Evolutionary conservation across 2,888 invertebrate genomes (phyloP), one percentile per base, ranked within the genome.

Genomic region (Autographa gamma): DNA sequence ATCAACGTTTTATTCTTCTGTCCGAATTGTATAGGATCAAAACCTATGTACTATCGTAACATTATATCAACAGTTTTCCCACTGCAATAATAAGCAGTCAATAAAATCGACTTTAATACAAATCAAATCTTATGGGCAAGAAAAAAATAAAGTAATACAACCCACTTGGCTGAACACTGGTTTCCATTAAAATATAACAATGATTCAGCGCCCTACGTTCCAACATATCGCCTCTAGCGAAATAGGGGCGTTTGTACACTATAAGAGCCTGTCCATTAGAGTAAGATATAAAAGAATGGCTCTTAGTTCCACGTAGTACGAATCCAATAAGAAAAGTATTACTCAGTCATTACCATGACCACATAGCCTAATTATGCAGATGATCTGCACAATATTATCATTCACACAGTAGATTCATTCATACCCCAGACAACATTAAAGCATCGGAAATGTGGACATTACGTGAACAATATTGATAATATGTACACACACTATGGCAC

Each of bases 381-480:
- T 56, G 80, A 68, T 80, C 65, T 77, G 43, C 34, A 65, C 52
- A 71, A 76, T 43, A 69, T 70, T 69, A 74, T 71, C 56, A 61
- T 67, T 74, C 43, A 65, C 73, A 60, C 64, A 69, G 48, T 66
- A 59, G 60, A 16, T n/a, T 48, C 48, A 77, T 60, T 60, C 18
- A 65, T 68, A 31, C 56, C 34, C 38, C 18, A 25, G 41, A 69
- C 31, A n/a, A 41, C 41, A 69, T 58, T 73, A 41, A 72, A 67
- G 48, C 31, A 70, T 69, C 64, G 64, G 66, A 67, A 74, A 65
- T 68, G 67, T 63, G 60, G 34, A 43, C 63, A 79, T 73, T 66
- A 69, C 32, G 32, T 18, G 48, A 80, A 78, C 76, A 76, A 77
- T 81, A 79, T 82, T 76, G 74, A 77, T 77, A 77, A 81, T 85